Conservation (phyloP, 2,113 vertebrate species). For the Myotis lucifugus region DNA sequence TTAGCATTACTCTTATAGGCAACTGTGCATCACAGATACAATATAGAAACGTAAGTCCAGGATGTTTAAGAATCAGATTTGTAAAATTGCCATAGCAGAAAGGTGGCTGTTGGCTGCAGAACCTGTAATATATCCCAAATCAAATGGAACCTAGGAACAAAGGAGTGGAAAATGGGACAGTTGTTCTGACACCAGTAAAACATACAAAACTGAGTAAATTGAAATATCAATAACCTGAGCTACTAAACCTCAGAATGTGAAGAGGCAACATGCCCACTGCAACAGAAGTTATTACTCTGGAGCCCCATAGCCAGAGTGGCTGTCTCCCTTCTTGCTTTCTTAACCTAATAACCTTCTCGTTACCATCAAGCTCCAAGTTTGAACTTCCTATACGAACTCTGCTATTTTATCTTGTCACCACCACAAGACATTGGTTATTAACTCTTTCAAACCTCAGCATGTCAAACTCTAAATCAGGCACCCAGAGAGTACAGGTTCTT, state of each 20-base stretch:
- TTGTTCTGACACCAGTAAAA: neutral
- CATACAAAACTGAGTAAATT: neutral
- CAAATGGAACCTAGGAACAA: neutral
- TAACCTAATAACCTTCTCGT: neutral
- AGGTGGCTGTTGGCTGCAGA: neutral
- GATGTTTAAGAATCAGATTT: neutral
- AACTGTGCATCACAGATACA: neutral
- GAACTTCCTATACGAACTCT: neutral
- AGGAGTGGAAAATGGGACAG: neutral
- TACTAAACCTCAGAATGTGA: neutral
- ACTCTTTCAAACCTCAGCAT: neutral
- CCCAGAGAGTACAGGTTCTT: neutral
- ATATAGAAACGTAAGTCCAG: neutral
- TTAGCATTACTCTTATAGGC: neutral
- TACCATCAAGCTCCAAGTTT: neutral
- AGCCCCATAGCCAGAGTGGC: neutral
- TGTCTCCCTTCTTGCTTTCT: neutral
- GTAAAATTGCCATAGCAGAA: neutral
- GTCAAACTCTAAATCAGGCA: neutral
- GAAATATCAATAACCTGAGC: neutral
- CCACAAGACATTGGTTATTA: neutral
- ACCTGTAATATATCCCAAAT: neutral
- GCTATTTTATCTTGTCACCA: neutral
- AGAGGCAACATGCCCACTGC: no score
- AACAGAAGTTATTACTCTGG: neutral